Conservation (phyloP, 1,140 invertebrate species). For the Camponotus vicinus region DNA sequence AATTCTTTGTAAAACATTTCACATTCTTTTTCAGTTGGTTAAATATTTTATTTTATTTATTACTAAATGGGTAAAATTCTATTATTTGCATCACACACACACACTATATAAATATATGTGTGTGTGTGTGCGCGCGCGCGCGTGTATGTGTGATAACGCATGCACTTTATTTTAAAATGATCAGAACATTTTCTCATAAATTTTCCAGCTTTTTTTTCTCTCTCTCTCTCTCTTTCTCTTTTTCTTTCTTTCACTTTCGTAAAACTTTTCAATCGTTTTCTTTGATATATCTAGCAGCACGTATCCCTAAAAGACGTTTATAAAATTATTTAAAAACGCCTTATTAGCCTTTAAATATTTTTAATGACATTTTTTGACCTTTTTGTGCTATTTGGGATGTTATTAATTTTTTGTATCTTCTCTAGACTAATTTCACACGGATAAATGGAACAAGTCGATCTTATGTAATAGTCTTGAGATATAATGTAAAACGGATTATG, state of each 20-base stretch:
- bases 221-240: not conserved
- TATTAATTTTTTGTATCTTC: no score
- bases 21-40: not conserved
- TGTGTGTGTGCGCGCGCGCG: no score
- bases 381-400: no score
- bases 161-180: not conserved
- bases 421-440: no score
- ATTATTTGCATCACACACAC: not conserved
- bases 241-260: not conserved
- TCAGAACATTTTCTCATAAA: not conserved
- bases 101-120: no score
- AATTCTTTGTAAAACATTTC: constrained; percentile 21
- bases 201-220: not conserved
- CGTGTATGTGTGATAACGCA: not conserved
- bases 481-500: not conserved
- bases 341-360: no score
- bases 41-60: not conserved
- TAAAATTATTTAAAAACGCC: no score
- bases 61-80: not conserved
- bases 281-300: not conserved
- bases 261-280: not conserved
- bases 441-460: no score
- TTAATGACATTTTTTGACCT: no score
- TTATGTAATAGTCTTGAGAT: no score
- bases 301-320: no score